Evolutionary conservation across 2,113 vertebrate species (phyloP).

Genomic region (Mellivora capensis): DNA sequence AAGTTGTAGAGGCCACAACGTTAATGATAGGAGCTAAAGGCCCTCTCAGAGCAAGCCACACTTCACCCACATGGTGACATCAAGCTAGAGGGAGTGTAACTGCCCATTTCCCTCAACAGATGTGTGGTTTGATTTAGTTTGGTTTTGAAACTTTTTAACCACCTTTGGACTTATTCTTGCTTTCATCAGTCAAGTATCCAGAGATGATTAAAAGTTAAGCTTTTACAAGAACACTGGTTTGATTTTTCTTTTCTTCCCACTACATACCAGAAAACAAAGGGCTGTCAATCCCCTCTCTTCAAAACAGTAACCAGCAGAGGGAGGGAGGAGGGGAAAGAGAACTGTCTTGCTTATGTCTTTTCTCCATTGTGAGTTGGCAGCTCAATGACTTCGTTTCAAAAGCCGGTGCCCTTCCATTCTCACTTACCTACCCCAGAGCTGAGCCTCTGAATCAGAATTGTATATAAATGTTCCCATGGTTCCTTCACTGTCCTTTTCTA

Average conservation of each 20-base stretch:
- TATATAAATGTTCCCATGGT: background rate
- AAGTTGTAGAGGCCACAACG: too few relatives aligned
- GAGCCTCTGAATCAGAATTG: background rate
- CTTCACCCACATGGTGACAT: background rate
- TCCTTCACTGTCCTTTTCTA: background rate
- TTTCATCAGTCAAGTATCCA: constrained; percentile 62
- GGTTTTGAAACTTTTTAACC: background rate
- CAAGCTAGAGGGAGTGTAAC: background rate
- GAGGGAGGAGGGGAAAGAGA: background rate
- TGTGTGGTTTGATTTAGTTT: background rate
- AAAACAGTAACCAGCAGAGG: constrained; percentile 53
- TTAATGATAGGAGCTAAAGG: background rate
- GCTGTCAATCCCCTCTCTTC: constrained; percentile 70
- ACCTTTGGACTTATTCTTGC: constrained; percentile 44
- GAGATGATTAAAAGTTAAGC: constrained; percentile 68
- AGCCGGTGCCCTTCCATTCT: background rate
- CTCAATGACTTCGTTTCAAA: constrained; percentile 36
- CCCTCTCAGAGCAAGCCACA: background rate
- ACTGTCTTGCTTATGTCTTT: constrained; percentile 54
- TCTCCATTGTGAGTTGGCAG: constrained; percentile 63
- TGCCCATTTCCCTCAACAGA: background rate
- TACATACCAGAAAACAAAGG: constrained; percentile 60
- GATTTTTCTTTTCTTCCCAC: constrained; percentile 62
- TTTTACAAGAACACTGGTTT: constrained; percentile 50
- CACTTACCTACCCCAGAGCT: background rate